A percentile compares a stretch with the other conserved stretches of the same genome.
These are phyloP conservation scores for Oryzias javanicus DNA, from an alignment of 2,113 vertebrate species.

Conservation along the genomic window DNA sequence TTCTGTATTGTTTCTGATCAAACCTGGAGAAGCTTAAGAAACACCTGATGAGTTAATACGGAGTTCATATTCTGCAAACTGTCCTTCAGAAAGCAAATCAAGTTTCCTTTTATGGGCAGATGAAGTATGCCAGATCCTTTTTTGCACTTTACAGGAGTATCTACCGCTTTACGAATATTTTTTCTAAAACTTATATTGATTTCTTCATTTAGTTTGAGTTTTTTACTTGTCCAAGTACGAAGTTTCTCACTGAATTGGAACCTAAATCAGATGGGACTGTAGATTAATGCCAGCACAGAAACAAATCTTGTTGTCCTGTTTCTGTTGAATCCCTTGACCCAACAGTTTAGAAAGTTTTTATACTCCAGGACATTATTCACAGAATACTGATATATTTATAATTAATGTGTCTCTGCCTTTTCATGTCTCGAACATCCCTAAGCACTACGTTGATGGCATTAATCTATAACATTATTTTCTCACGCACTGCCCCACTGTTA, in stretches of 20 bases:
- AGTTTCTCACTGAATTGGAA: not conserved
- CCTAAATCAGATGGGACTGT: not conserved
- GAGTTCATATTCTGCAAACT: too few species aligned
- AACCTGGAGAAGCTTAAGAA: too few species aligned
- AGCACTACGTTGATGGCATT: conserved; percentile 23
- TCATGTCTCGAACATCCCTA: conserved; percentile 11
- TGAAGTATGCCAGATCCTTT: too few species aligned
- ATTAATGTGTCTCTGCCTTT: conserved; percentile 25
- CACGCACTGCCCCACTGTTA: conserved; percentile 28
- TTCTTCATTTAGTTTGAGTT: too few species aligned
- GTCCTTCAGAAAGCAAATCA: too few species aligned
- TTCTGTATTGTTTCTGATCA: too few species aligned
- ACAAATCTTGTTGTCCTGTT: conserved; percentile 23
- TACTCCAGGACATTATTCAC: conserved; percentile 26
- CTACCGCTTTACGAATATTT: too few species aligned
- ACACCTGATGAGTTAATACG: too few species aligned
- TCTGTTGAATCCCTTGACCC: conserved; percentile 19
- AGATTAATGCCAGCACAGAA: not conserved
- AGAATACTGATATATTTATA: conserved; percentile 20
- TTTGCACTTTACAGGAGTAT: too few species aligned
- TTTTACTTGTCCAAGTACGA: not conserved
- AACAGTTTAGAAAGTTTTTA: conserved; percentile 19
- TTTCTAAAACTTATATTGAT: too few species aligned
- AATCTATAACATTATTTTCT: conserved; percentile 21
- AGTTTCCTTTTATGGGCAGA: too few species aligned